Conservation (phyloP, 2,113 vertebrate genomes). For the Plestiodon gilberti region DNA sequence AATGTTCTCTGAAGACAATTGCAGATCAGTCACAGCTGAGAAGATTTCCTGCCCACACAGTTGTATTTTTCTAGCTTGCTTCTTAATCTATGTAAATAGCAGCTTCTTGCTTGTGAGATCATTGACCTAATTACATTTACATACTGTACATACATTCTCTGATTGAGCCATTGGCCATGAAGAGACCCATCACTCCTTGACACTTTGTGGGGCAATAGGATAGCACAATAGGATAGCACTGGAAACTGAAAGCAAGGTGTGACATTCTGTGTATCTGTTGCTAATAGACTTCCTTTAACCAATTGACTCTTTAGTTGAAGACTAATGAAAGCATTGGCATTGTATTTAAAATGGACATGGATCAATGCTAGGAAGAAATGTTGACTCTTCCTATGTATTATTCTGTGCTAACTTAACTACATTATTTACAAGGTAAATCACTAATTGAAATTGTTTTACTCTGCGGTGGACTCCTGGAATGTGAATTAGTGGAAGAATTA, state of each 20-base stretch:
- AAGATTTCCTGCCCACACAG: neutral
- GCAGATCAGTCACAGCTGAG: neutral
- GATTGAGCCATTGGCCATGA: neutral
- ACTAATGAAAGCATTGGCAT: constrained; percentile 6
- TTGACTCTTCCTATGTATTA: neutral
- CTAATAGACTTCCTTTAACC: neutral
- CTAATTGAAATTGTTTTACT: neutral
- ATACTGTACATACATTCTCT: neutral
- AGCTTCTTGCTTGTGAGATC: neutral
- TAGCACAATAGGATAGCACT: neutral
- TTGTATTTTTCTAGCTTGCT: neutral
- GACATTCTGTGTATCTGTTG: neutral
- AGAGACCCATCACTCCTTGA: neutral
- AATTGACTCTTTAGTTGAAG: neutral
- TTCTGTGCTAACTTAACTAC: neutral
- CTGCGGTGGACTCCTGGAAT: neutral
- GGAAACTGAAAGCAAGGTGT: neutral
- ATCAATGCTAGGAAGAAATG: neutral
- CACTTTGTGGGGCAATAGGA: neutral
- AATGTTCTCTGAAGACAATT: neutral
- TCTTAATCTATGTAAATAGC: neutral
- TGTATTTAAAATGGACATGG: neutral
- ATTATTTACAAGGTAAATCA: neutral
- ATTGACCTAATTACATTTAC: neutral
- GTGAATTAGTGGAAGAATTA: neutral